Evolutionary conservation across 2,113 vertebrate genomes (phyloP).

Genomic region (Trogon melanurus): DNA sequence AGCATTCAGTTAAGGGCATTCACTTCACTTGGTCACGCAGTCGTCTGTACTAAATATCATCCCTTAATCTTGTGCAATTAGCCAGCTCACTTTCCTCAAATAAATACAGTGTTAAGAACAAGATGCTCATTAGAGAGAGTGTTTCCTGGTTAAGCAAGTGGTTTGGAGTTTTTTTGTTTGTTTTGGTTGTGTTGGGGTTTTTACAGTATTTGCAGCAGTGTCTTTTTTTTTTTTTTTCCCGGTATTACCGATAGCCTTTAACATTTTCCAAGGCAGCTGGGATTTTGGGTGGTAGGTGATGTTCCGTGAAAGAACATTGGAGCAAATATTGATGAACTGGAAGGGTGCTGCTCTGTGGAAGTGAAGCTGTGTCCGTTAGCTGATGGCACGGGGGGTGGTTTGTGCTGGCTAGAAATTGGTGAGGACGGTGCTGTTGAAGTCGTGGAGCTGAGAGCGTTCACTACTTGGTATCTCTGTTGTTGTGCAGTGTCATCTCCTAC

Average conservation of each 20-base stretch:
- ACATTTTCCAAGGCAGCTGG: not conserved
- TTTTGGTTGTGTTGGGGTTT: not conserved
- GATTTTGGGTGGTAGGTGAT: not conserved
- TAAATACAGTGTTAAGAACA: not conserved
- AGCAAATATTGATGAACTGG: not conserved
- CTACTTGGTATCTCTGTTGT: not conserved
- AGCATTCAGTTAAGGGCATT: not conserved
- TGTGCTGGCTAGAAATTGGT: not conserved
- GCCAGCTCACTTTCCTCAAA: not conserved
- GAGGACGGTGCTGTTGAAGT: not conserved
- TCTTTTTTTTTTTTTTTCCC: not conserved
- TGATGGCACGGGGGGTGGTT: not conserved
- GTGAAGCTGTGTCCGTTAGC: not conserved
- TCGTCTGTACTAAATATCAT: conserved; percentile 7
- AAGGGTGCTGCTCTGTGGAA: not conserved
- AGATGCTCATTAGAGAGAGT: not conserved
- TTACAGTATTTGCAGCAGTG: not conserved
- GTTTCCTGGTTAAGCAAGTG: not conserved
- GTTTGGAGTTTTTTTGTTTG: not conserved
- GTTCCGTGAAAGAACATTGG: not conserved
- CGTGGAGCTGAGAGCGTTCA: not conserved
- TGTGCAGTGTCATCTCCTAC: not conserved
- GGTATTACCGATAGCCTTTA: not conserved
- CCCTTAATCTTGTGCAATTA: not conserved
- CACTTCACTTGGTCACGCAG: not conserved